Conservation (phyloP, 1,140 invertebrate species). For the Caenorhabditis brenneri region DNA sequence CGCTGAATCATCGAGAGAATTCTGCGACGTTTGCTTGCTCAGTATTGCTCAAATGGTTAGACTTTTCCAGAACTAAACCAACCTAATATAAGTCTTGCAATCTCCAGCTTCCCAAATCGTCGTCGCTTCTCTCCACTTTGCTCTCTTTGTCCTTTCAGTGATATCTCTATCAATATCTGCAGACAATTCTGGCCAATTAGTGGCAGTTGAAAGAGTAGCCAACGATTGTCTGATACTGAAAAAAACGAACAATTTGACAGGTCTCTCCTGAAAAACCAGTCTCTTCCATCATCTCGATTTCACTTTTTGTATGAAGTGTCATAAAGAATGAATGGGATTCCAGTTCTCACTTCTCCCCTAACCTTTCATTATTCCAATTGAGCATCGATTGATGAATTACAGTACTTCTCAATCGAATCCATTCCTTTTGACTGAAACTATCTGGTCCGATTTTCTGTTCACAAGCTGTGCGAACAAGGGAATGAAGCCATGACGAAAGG, state of each 20-base stretch:
- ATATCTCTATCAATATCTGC: background rate
- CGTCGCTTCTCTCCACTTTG: conserved; percentile 4
- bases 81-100: conserved; percentile 21
- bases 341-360: background rate
- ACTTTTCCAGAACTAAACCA: background rate
- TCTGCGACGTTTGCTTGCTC: too few relatives aligned
- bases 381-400: background rate
- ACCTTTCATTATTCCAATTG: conserved; percentile 13
- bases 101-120: conserved; percentile 25
- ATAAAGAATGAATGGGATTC: background rate
- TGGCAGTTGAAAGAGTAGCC: background rate
- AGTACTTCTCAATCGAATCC: conserved; percentile 19
- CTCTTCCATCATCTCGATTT: background rate
- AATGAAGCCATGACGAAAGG: background rate
- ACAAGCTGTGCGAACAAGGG: background rate
- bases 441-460: background rate
- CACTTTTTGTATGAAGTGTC: background rate
- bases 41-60: too few relatives aligned
- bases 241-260: background rate
- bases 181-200: background rate
- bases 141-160: conserved; percentile 10
- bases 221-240: conserved; percentile 8
- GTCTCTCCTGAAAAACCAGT: background rate
- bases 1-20: too few relatives aligned
- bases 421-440: conserved; percentile 2